Conservation (phyloP, 92 coral and sea anemone genomes). For the Blastomussa wellsi region DNA sequence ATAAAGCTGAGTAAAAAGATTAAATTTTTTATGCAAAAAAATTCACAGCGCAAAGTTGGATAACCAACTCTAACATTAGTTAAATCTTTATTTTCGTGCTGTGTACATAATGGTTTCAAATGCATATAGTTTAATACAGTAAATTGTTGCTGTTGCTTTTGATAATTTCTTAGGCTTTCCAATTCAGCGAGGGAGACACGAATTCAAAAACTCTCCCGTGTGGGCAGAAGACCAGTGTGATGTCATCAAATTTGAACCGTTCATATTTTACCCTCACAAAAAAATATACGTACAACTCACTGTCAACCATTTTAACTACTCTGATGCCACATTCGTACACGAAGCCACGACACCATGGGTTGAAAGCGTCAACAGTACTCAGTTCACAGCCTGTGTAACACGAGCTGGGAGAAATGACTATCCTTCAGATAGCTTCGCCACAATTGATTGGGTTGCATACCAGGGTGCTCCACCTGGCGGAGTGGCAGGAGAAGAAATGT, state of each 20-base stretch:
- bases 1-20: too few relatives aligned
- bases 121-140: too few relatives aligned
- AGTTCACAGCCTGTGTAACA: slow-evolving; percentile 47
- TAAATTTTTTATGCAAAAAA: too few relatives aligned
- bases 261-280: slow-evolving; percentile 58
- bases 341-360: slow-evolving; percentile 54
- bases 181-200: slow-evolving; percentile 27
- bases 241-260: slow-evolving; percentile 28
- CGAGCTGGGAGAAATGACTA: slow-evolving; percentile 39
- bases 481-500: slow-evolving; percentile 40
- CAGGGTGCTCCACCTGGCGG: slow-evolving; percentile 57
- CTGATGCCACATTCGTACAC: slow-evolving; percentile 28
- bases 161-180: slow-evolving; percentile 31
- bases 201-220: slow-evolving; percentile 3
- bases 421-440: slow-evolving; percentile 18
- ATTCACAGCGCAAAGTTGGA: too few relatives aligned
- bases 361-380: slow-evolving; percentile 16
- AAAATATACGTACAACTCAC: slow-evolving; percentile 61
- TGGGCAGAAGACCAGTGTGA: slow-evolving; percentile 38
- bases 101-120: too few relatives aligned
- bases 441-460: slow-evolving; percentile 51
- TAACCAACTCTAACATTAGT: too few relatives aligned
- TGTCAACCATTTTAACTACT: slow-evolving; percentile 42
- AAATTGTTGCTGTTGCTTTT: not conserved
- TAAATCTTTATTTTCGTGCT: too few relatives aligned